A percentile compares a stretch with the other conserved stretches of the same genome.
Conservation (phyloP, 2,797 vertebrate species). For the Lerista edwardsae region DNA sequence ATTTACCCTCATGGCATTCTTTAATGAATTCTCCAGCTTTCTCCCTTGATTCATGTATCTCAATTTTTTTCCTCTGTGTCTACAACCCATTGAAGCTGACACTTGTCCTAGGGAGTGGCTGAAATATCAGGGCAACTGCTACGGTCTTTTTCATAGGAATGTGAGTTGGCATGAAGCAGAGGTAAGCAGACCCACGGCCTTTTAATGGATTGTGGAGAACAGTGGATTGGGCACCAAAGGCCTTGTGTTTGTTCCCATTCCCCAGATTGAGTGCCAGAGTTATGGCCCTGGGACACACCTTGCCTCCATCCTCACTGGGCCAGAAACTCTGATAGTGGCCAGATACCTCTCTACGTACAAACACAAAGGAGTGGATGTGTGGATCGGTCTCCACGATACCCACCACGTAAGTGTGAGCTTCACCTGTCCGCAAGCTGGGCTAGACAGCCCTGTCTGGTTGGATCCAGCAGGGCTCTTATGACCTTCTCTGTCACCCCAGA, state of each 20-base stretch:
- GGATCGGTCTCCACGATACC: background rate
- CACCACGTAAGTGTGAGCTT: background rate
- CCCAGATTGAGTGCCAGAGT: background rate
- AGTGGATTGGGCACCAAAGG: background rate
- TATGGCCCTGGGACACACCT: background rate
- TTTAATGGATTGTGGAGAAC: background rate
- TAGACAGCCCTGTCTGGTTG: too few species aligned
- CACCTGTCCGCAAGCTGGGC: too few species aligned
- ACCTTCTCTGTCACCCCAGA: background rate
- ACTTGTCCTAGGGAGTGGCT: background rate
- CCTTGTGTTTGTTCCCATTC: background rate
- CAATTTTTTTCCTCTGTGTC: background rate
- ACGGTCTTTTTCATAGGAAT: background rate
- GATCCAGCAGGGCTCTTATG: background rate
- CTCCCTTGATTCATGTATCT: background rate
- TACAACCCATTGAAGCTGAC: background rate
- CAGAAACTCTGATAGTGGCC: background rate
- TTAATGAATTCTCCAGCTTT: background rate
- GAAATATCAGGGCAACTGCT: conserved; percentile 17
- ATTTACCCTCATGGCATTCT: too few species aligned
- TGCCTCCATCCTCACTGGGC: background rate
- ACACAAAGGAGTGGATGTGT: background rate
- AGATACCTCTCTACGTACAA: background rate
- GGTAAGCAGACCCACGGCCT: background rate
- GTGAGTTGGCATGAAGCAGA: conserved; percentile 6